Base-by-base conservation (phyloP, 2,888 invertebrate genomes). In the Tenthredo mesomela region DNA sequence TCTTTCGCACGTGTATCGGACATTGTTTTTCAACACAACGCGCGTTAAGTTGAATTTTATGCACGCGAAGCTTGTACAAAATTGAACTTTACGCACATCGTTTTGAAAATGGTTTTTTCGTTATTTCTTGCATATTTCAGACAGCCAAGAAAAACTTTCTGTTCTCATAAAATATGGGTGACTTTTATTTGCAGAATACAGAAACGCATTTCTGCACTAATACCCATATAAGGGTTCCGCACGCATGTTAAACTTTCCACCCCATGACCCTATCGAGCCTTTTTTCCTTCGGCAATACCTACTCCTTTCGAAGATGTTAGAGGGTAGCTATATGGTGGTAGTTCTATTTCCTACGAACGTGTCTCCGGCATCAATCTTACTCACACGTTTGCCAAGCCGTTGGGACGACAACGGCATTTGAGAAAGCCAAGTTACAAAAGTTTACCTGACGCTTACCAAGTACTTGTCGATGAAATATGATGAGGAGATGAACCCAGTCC, bases 351-450 rank as follows among this genome's bases (percentile, higher is more conserved):
- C 80, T 61, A 37, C 58, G 37, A 61, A 80, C 58, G 61, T 61
- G 80, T 80, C 61, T 58, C n/a, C n/a, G 40, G 58, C 61, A 80
- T 80, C 80, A 80, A 80, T 80, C 80, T 80, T 80, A 40, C 80
- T 80, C 80, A 80, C 80, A 58, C 80, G 61, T n/a, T 21, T 61
- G 21, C 21, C 80, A 50, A 61, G 50, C 40, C 50, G 33, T 80
- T 50, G n/a, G 58, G 37, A 61, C 37, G 61, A 61, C 21, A 37
- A 50, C 25, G 61, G 21, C 9, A 29, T 1, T 40, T 21, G 2
- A 58, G 61, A 33, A 80, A 80, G 61, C 40, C 18, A 61, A 80
- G 61, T 80, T 61, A 21, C 37, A 61, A 61, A 80, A 61, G 61
- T 80, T 61, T 61, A 77, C 77, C 29, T 77, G 54, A 77, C 77